phyloP scores from a whole-genome alignment of 1,140 invertebrate genomes.

The Prorops nasuta region DNA sequence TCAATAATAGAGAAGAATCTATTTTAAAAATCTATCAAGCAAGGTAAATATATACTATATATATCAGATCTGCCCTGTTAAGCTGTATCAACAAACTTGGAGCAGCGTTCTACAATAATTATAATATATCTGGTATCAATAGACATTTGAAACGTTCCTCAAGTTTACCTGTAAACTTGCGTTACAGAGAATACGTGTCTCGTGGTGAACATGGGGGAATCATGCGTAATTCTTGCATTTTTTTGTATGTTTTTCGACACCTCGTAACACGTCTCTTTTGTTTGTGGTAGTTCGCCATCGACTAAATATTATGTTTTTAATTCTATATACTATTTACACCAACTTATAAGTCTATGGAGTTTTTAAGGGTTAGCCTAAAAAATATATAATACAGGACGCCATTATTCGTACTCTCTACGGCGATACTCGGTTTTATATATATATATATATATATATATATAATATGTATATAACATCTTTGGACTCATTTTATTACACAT shows the following conservation, averaged over 20 bases:
- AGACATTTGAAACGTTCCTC: too few species aligned
- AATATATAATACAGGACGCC: slow-evolving; percentile 54
- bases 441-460: slow-evolving; percentile 1
- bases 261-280: too few species aligned
- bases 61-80: too few species aligned
- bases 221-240: slow-evolving; percentile 5
- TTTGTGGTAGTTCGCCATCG: too few species aligned
- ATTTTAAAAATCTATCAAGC: too few species aligned
- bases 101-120: too few species aligned
- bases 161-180: too few species aligned
- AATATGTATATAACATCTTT: slow-evolving; percentile 55
- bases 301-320: slow-evolving; percentile 35
- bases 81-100: too few species aligned
- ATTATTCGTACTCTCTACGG: slow-evolving; percentile 30
- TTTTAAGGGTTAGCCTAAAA: slow-evolving; percentile 40
- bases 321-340: slow-evolving; percentile 52
- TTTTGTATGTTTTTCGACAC: too few species aligned
- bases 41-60: too few species aligned
- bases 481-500: slow-evolving; percentile 58
- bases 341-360: slow-evolving; percentile 42
- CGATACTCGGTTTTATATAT: slow-evolving; percentile 31
- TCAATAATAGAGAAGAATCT: not conserved
- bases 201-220: slow-evolving; percentile 18
- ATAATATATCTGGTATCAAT: too few species aligned
- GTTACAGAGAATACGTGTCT: slow-evolving; percentile 8